These are phyloP conservation scores for Pseudotriccus pelzelni DNA, from an alignment of 2,797 vertebrate genomes.

Conservation along the genomic window DNA sequence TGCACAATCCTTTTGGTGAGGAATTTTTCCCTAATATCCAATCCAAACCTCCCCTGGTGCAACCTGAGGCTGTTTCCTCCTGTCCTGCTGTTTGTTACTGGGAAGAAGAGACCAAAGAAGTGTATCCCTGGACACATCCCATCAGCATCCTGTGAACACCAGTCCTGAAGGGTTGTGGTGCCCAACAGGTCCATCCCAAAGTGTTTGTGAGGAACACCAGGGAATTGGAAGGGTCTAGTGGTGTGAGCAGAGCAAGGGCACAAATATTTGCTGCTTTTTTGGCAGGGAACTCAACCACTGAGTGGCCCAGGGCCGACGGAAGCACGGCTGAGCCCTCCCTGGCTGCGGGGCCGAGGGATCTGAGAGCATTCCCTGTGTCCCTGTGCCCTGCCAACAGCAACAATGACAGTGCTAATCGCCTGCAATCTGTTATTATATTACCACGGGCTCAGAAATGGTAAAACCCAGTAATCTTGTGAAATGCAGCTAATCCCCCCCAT, in stretches of 20 bases:
- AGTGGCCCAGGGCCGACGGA: background rate
- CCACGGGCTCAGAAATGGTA: background rate
- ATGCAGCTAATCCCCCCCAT: background rate
- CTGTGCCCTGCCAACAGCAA: slow-evolving; percentile 31
- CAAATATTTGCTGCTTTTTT: background rate
- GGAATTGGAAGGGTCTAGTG: rapidly evolving
- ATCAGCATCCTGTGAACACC: background rate
- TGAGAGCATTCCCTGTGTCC: background rate
- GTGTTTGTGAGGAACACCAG: rapidly evolving
- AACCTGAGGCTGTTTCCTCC: background rate
- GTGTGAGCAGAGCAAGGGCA: background rate
- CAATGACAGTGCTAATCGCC: background rate
- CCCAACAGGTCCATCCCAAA: background rate
- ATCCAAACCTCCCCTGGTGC: background rate
- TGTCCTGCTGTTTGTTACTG: rapidly evolving
- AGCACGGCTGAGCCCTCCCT: background rate
- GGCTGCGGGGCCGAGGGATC: background rate
- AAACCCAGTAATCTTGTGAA: slow-evolving; percentile 46
- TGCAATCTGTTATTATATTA: background rate
- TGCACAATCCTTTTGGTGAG: background rate
- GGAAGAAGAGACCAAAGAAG: background rate
- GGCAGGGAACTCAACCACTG: background rate
- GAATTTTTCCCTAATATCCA: background rate
- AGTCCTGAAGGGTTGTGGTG: background rate
- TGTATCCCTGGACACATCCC: background rate